phyloP scores from a whole-genome alignment of 2,888 invertebrate genomes.

The Acrobasis suavella region DNA sequence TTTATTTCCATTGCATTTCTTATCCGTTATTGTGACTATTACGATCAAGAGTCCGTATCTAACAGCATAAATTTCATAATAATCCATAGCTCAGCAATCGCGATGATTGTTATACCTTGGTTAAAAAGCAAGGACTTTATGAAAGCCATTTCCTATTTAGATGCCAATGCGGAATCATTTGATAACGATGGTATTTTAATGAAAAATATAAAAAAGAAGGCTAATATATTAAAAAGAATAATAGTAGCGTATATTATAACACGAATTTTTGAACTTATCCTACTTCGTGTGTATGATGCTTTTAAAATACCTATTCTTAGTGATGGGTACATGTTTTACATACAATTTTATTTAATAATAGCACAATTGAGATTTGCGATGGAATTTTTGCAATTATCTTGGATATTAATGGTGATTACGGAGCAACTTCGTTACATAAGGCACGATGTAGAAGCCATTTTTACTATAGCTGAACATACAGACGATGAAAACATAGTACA shows the following conservation, averaged over 20 bases:
- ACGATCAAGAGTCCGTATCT: background rate
- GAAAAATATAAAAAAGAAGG: background rate
- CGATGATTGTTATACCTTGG: background rate
- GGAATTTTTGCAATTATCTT: slow-evolving; percentile 4
- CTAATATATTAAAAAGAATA: background rate
- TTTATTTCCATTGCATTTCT: background rate
- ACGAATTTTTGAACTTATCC: background rate
- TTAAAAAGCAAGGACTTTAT: background rate
- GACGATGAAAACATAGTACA: background rate
- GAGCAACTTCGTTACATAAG: background rate
- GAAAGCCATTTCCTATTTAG: background rate
- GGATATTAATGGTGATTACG: background rate
- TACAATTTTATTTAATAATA: background rate
- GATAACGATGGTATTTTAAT: background rate
- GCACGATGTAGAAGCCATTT: background rate
- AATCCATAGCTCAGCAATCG: slow-evolving; percentile 13
- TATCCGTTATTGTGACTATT: background rate
- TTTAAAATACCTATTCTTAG: background rate
- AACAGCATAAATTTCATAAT: background rate
- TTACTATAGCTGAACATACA: background rate
- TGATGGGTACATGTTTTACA: background rate
- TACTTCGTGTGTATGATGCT: background rate
- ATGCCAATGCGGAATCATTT: background rate
- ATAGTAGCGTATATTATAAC: background rate
- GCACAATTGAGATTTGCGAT: slow-evolving; percentile 33